Base-by-base conservation (phyloP, 2,888 invertebrate species). In the Polydrusus pterygomalis region DNA sequence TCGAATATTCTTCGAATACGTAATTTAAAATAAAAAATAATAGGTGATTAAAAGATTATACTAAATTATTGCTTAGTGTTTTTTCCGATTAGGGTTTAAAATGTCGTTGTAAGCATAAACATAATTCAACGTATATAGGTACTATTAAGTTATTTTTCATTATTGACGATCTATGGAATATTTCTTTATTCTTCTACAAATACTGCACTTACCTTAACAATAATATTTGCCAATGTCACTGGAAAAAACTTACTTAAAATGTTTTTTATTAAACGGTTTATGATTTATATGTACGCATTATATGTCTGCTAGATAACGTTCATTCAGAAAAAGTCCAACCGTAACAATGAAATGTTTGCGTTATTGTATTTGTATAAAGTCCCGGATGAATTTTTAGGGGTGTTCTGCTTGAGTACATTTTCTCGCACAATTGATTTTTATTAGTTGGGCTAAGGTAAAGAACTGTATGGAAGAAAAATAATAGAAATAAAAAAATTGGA, bases 341-440 rank as follows among this genome's bases (percentile, higher is more conserved):
- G 38, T 34, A 38, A 60, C 34, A 30, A 60, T 40, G 34, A 9
- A 15, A 60, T 60, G 58, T 60, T 60, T 60, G 58, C 38, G 38
- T 60, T 47, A 47, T 47, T 47, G 30, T 58, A 58, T 58, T 38
- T 58, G 9, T 60, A 60, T 38, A 17, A 34, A 38, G 58, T 38
- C 38, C 38, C 38, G 38, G 38, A 11, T 38, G 17, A 40, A 60
- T 38, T 60, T 56, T 60, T 34, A 60, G 58, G 58, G 58, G 58
- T 38, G 58, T 60, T 60, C 58, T 60, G 58, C 58, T 60, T 38
- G 58, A 38, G 38, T 60, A 60, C 38, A 15, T 60, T 17, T 38
- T 8, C 38, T 38, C 58, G 38, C 38, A 60, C 58, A 60, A 60
- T 60, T 60, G 58, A 38, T 17, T 60, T 60, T 60, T 60, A 60